A percentile compares a stretch with the other conserved stretches of the same genome.
Conservation (phyloP, 2,888 invertebrate genomes). For the Mythimna vitellina region DNA sequence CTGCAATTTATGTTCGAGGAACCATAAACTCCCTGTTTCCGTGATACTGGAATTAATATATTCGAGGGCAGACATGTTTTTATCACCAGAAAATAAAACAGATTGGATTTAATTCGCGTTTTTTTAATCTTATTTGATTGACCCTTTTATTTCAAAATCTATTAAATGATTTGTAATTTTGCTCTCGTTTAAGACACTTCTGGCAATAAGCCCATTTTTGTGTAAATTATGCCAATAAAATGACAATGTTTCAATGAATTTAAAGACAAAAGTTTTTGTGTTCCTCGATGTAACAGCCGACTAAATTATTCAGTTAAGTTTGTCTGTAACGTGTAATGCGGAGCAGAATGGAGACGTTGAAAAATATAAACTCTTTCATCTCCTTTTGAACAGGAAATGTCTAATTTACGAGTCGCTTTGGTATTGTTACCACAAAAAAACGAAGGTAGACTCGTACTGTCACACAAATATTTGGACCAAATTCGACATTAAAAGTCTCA, state of each 20-base stretch:
- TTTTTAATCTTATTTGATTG: neutral
- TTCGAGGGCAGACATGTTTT: constrained; percentile 33
- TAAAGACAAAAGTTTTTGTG: constrained; percentile 13
- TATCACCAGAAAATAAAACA: constrained; percentile 17
- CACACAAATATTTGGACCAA: constrained; percentile 44
- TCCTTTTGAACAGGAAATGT: constrained; percentile 77
- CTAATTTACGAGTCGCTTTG: constrained; percentile 75
- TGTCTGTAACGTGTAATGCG: constrained; percentile 15
- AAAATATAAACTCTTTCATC: constrained; percentile 80
- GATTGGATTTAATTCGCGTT: neutral
- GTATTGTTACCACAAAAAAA: constrained; percentile 59
- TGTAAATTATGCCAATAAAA: constrained; percentile 16
- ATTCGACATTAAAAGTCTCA: constrained; percentile 35
- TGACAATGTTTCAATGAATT: constrained; percentile 3
- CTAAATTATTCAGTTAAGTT: constrained; percentile 36
- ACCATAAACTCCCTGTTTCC: constrained; percentile 71
- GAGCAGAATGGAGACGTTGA: constrained; percentile 67
- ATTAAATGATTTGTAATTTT: neutral
- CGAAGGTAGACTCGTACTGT: constrained; percentile 41
- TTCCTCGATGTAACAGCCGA: neutral
- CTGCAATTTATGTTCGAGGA: constrained; percentile 69
- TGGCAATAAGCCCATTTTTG: neutral
- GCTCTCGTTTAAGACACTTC: neutral
- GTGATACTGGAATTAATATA: constrained; percentile 63
- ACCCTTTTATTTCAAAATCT: neutral